phyloP scores from a whole-genome alignment of 2,888 invertebrate species.

The Lapara coniferarum region DNA sequence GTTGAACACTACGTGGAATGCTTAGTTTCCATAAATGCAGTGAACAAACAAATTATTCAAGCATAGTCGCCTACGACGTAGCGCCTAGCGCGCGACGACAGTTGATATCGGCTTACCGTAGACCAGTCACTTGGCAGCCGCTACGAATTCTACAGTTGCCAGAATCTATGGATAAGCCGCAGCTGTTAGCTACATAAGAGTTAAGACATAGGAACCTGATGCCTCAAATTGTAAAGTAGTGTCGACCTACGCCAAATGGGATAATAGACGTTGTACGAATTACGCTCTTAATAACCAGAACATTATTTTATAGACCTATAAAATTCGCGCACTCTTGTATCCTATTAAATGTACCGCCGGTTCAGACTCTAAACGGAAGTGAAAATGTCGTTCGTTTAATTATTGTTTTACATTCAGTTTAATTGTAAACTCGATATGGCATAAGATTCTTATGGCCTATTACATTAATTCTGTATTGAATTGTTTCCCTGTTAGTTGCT shows the following conservation, averaged over 20 bases:
- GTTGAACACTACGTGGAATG: background rate
- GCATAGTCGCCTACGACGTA: conserved; percentile 67
- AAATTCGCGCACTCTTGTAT: conserved; percentile 31
- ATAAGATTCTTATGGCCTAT: background rate
- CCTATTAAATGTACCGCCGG: conserved; percentile 42
- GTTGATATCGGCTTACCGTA: conserved; percentile 71
- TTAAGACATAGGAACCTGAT: conserved; percentile 38
- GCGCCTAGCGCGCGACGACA: conserved; percentile 42
- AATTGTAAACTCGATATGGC: conserved; percentile 12
- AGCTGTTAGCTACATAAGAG: conserved; percentile 49
- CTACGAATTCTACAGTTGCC: conserved; percentile 75
- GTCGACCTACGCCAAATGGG: conserved; percentile 35
- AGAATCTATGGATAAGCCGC: conserved; percentile 57
- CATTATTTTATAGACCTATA: conserved; percentile 42
- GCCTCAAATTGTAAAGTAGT: conserved; percentile 23
- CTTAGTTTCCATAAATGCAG: conserved; percentile 27
- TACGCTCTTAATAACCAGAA: conserved; percentile 38
- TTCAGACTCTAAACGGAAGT: conserved; percentile 36
- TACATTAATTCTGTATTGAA: too few relatives aligned
- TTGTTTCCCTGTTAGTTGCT: too few relatives aligned
- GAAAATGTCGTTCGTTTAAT: conserved; percentile 27
- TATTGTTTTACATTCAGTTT: conserved; percentile 30
- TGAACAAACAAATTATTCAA: conserved; percentile 40
- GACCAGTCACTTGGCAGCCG: conserved; percentile 71
- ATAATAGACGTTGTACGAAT: conserved; percentile 34